These are phyloP conservation scores for Fragum whitleyi DNA, from an alignment of 2,888 invertebrate genomes.

Conservation along the genomic window DNA sequence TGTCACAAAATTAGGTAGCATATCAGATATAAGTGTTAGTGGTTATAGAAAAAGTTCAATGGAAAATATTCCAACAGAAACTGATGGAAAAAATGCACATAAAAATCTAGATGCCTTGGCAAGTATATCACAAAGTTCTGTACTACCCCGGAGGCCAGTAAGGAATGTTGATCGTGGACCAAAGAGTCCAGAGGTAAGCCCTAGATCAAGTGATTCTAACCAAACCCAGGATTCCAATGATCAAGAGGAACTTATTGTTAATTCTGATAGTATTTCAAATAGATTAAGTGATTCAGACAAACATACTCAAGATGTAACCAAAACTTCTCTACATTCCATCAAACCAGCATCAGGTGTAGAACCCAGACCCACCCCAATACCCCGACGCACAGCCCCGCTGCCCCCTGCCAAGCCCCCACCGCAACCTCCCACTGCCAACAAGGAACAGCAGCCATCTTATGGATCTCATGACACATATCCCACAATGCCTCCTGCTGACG, in stretches of 20 bases:
- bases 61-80: constrained; percentile 54
- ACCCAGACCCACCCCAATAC: constrained; percentile 56
- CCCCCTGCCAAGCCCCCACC: constrained; percentile 35
- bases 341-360: constrained; percentile 39
- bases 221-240: constrained; percentile 7
- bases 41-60: constrained; percentile 60
- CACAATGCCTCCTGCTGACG: constrained; percentile 15
- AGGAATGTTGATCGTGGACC: not conserved
- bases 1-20: constrained; percentile 62
- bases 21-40: constrained; percentile 66
- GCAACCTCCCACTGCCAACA: not conserved
- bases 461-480: constrained; percentile 28
- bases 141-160: constrained; percentile 29
- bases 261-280: not conserved
- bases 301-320: not conserved
- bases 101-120: constrained; percentile 41
- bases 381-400: constrained; percentile 55
- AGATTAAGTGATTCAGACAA: not conserved
- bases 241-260: not conserved
- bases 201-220: constrained; percentile 24
- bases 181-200: constrained; percentile 19
- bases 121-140: constrained; percentile 56
- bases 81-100: constrained; percentile 9
- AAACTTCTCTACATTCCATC: constrained; percentile 56
- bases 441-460: constrained; percentile 1